These are phyloP conservation scores for Rostratula benghalensis DNA, from an alignment of 2,113 vertebrate species.

Conservation along the genomic window DNA sequence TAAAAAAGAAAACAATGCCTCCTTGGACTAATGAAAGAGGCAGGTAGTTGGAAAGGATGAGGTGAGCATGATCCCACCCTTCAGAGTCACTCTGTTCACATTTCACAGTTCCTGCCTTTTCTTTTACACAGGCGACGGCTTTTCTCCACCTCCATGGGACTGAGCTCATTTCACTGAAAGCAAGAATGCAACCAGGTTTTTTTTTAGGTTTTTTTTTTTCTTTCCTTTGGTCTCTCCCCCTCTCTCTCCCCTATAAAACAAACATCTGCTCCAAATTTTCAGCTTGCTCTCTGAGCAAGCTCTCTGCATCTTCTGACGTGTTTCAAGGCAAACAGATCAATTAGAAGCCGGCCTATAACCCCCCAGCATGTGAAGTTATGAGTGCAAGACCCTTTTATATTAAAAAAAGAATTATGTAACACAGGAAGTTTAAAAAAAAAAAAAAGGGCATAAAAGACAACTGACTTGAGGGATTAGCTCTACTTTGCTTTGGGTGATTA, in stretches of 20 bases:
- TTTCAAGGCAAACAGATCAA: constrained; percentile 39
- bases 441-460: background rate
- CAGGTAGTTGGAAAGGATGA: background rate
- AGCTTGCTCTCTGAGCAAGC: constrained; percentile 31
- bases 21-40: background rate
- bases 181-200: background rate
- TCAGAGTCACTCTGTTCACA: background rate
- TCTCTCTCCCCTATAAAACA: constrained; percentile 18
- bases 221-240: too few relatives aligned
- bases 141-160: constrained; percentile 3
- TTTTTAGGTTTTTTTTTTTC: background rate
- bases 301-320: constrained; percentile 13
- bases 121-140: background rate
- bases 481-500: background rate
- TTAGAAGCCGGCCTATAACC: background rate
- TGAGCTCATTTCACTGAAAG: constrained; percentile 21
- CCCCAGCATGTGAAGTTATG: background rate
- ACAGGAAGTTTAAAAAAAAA: background rate
- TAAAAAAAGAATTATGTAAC: constrained; percentile 2
- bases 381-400: background rate
- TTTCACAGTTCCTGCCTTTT: background rate
- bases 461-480: background rate
- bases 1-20: background rate
- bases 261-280: constrained; percentile 68
- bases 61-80: background rate